These are phyloP conservation scores for Panzeria rudis DNA, from an alignment of 2,888 invertebrate genomes.

Conservation along the genomic window DNA sequence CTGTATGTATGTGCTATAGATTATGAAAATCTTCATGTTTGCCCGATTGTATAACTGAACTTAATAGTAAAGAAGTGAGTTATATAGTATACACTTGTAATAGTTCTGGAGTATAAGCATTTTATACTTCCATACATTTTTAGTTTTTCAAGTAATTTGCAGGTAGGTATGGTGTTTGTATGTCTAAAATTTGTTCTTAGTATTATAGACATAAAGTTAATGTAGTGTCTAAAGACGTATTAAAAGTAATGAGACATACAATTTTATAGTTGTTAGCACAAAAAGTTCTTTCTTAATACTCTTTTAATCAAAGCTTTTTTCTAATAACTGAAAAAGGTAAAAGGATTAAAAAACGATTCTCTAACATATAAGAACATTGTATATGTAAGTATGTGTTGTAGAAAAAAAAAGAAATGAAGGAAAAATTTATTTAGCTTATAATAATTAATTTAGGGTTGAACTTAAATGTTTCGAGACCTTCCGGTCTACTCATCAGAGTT, in stretches of 20 bases:
- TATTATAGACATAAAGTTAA: constrained; percentile 50
- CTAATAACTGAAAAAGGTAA: not conserved
- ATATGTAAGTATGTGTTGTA: too few species aligned
- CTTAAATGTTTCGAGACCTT: too few species aligned
- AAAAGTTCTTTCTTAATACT: constrained; percentile 3
- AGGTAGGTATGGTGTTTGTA: not conserved
- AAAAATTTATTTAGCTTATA: too few species aligned
- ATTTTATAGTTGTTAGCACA: constrained; percentile 5
- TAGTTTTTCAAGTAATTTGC: not conserved
- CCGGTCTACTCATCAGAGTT: too few species aligned
- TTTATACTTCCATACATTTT: constrained; percentile 1
- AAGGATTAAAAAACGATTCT: not conserved
- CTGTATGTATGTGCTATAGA: not conserved
- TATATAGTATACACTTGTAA: constrained; percentile 21
- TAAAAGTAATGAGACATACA: constrained; percentile 49
- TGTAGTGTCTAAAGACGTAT: constrained; percentile 57
- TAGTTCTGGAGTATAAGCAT: not conserved
- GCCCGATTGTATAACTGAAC: constrained; percentile 13
- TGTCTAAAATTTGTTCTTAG: constrained; percentile 2
- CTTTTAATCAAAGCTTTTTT: not conserved
- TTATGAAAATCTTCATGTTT: not conserved
- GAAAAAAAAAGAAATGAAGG: too few species aligned
- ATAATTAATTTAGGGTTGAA: too few species aligned
- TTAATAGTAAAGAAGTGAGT: not conserved
- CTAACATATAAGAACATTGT: not conserved